Evolutionary conservation across 1,140 invertebrate genomes (phyloP), one percentile per base, ranked within the genome.

Genomic region (Zaprionus inermis): DNA sequence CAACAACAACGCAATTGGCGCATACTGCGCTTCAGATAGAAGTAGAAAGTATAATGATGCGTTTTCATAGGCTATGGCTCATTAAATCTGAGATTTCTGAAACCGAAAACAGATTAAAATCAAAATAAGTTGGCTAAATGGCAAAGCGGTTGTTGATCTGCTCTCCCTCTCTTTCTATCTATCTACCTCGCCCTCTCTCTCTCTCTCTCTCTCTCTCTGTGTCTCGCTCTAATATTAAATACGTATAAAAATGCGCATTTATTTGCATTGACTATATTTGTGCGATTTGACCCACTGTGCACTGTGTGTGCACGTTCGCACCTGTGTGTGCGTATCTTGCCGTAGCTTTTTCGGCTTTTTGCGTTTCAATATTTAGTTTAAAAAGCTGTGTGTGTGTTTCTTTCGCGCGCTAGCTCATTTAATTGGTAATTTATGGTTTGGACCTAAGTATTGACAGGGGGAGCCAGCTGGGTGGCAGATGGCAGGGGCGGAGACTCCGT

Each of bases 351-450:
- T 44, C 38, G 38, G 71, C 83, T 88, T 89, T 84, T 89, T 89
- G 84, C 84, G 84, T 89, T 84, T 89, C 80, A 89, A 89, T 89
- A 89, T 89, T 88, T 89, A 68, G 83, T 83, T 86, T 68, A 70
- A 38, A 84, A 89, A 89, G 67, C 66, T 46, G 14, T 61, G 16
- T 70, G 67, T 78, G 56, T 51, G 6, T 44, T 60, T 69, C 63
- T 63, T 72, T 64, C 34, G 77, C 80, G 74, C 84, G 78, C 84
- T 78, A 80, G 75, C 84, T 89, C 74, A 89, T 89, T 89, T 89
- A 89, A 89, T 81, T 79, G 85, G 38, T 89, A 89, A 89, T 89
- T 89, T 89, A 89, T 89, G 84, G 78, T 61, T 64, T 56, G 38
- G 56, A 64, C 58, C 44, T 63, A 51, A 58, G 57, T n/a, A n/a